These are phyloP conservation scores for Rhopalosiphum nymphaeae DNA, from an alignment of 2,888 invertebrate species.

Conservation along the genomic window DNA sequence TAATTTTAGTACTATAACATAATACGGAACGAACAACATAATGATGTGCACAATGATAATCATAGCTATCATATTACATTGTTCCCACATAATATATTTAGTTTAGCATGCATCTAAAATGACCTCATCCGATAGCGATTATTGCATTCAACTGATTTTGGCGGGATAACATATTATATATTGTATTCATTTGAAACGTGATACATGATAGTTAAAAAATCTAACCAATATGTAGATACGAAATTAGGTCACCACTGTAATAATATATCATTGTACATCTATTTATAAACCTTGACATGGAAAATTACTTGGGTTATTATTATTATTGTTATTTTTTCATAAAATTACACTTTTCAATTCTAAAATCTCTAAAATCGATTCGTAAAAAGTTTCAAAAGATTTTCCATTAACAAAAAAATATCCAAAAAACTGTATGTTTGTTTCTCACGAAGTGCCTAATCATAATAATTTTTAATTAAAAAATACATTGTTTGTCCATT, in stretches of 20 bases:
- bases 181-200: neutral
- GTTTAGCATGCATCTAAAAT: neutral
- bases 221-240: neutral
- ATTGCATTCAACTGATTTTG: conserved; percentile 21
- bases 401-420: neutral
- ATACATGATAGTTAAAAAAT: neutral
- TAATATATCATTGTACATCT: neutral
- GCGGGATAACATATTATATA: neutral
- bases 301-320: neutral
- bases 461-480: neutral
- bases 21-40: neutral
- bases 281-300: conserved; percentile 39
- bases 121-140: neutral
- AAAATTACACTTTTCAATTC: neutral
- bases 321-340: neutral
- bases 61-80: neutral
- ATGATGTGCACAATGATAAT: neutral
- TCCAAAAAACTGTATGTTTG: neutral
- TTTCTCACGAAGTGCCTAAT: neutral
- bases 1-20: neutral
- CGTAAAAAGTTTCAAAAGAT: neutral
- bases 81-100: neutral
- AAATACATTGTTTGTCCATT: neutral
- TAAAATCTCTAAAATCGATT: neutral
- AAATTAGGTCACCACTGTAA: conserved; percentile 14